phyloP scores from a whole-genome alignment of 2,888 invertebrate genomes.

The Spilosoma lubricipeda region DNA sequence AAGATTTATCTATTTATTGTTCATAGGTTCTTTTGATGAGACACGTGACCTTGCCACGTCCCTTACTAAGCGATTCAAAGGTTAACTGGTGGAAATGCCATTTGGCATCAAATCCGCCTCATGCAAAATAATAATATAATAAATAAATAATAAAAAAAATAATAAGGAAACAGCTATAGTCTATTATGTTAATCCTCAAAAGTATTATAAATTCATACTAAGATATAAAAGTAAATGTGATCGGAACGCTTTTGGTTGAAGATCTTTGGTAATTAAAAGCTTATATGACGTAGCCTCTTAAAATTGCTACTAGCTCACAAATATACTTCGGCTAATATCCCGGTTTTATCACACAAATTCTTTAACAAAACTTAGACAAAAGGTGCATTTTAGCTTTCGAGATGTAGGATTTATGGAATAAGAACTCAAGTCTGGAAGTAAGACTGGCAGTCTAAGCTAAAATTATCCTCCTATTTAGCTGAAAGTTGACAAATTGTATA shows the following conservation, averaged over 20 bases:
- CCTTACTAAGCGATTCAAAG: too few species aligned
- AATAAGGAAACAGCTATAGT: too few species aligned
- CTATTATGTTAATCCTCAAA: not conserved
- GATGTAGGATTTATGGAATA: not conserved
- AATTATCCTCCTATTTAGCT: not conserved
- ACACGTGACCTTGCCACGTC: too few species aligned
- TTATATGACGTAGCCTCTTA: slow-evolving; percentile 18
- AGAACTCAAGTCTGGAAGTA: not conserved
- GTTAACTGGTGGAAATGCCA: too few species aligned
- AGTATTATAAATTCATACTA: not conserved
- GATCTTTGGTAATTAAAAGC: slow-evolving; percentile 23
- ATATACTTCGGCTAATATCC: slow-evolving; percentile 28
- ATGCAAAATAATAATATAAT: too few species aligned
- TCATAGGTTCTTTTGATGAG: too few species aligned
- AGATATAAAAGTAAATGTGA: not conserved
- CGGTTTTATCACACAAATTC: slow-evolving; percentile 30
- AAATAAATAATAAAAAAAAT: too few species aligned
- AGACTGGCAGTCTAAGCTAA: not conserved
- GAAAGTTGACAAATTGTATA: too few species aligned
- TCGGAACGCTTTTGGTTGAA: slow-evolving; percentile 14
- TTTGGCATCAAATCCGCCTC: too few species aligned
- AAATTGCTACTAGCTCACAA: slow-evolving; percentile 16
- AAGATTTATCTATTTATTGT: too few species aligned
- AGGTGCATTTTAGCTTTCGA: slow-evolving; percentile 1
- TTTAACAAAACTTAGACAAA: slow-evolving; percentile 20